Conservation (phyloP, 2,888 invertebrate species). For the Orchesellides sinensis region DNA sequence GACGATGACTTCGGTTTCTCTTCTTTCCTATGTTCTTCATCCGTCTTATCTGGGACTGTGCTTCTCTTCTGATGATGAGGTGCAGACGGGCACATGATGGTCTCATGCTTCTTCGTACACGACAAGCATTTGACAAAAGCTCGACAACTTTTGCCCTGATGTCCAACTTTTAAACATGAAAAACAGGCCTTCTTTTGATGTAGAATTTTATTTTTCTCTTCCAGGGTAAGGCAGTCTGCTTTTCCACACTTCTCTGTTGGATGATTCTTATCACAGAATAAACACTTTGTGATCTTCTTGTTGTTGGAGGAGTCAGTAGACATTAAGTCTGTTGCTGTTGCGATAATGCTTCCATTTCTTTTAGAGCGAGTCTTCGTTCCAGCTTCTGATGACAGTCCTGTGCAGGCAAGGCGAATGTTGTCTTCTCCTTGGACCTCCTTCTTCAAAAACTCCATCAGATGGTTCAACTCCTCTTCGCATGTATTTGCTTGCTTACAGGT, state of each 20-base stretch:
- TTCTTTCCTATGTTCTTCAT: no score
- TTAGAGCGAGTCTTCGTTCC: no score
- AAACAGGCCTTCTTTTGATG: neutral
- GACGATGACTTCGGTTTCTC: no score
- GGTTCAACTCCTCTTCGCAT: conserved; percentile 24
- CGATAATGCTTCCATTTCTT: neutral
- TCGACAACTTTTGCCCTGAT: neutral
- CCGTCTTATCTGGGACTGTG: no score
- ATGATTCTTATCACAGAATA: conserved; percentile 8
- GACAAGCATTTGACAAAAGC: neutral
- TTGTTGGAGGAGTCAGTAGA: neutral
- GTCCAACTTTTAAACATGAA: neutral
- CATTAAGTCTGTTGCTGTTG: conserved; percentile 3
- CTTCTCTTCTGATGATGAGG: neutral
- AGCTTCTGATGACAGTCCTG: neutral
- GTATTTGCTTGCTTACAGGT: conserved; percentile 74
- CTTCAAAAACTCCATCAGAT: conserved; percentile 39
- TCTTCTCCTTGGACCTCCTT: conserved; percentile 40
- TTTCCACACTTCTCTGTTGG: neutral
- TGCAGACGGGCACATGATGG: neutral
- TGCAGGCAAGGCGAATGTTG: conserved; percentile 24
- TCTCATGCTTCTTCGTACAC: neutral
- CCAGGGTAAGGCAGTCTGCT: neutral
- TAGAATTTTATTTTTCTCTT: neutral
- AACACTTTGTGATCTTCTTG: neutral